phyloP scores from a whole-genome alignment of 2,113 vertebrate species.

The Macquaria australasica region DNA sequence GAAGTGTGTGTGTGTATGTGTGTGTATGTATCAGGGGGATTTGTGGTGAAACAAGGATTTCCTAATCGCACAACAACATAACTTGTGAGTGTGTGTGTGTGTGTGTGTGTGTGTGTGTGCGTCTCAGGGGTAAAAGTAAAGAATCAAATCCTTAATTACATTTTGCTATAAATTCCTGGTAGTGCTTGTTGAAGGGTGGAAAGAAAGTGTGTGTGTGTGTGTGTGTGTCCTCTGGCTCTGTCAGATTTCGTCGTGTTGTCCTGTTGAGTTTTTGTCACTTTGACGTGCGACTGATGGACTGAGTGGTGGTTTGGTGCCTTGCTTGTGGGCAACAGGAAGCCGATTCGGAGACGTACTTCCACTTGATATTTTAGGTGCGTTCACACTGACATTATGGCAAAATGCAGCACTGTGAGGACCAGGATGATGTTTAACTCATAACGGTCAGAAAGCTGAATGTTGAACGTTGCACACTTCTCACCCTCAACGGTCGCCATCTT shows the following conservation, averaged over 20 bases:
- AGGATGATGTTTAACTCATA: too few relatives aligned
- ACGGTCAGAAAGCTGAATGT: too few relatives aligned
- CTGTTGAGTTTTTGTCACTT: background rate
- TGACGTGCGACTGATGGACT: background rate
- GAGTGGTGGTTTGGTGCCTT: background rate
- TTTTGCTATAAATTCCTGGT: conserved; percentile 33
- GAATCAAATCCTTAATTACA: conserved; percentile 42
- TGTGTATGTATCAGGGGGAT: background rate
- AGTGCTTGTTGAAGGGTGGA: conserved; percentile 16
- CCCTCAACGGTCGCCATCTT: too few relatives aligned
- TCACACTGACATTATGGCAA: too few relatives aligned
- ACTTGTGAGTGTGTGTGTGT: too few relatives aligned
- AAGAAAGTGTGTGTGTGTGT: background rate
- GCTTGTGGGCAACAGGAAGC: background rate
- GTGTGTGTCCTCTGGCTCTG: too few relatives aligned
- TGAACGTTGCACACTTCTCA: too few relatives aligned
- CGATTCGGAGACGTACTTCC: too few relatives aligned
- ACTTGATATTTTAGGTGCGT: too few relatives aligned
- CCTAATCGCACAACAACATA: conserved; percentile 8
- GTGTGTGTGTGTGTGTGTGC: background rate
- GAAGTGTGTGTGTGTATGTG: background rate
- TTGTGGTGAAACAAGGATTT: conserved; percentile 33
- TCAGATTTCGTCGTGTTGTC: background rate
- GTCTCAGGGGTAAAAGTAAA: conserved; percentile 32
- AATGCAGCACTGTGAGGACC: too few relatives aligned